These are phyloP conservation scores for Pinna nobilis DNA, from an alignment of 1,140 invertebrate genomes.

Conservation along the genomic window DNA sequence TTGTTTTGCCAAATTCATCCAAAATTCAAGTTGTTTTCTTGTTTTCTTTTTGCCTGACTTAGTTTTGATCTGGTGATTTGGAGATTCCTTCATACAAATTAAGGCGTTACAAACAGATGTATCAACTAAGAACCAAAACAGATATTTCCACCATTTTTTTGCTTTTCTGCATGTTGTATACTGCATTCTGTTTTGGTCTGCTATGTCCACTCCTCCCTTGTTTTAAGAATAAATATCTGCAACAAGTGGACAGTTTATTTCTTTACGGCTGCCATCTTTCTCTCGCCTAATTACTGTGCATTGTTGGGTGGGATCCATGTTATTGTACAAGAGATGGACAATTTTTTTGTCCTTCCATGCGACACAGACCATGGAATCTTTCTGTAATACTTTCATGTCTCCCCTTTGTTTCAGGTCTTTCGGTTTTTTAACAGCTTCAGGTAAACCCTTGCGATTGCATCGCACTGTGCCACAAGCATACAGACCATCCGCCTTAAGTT, in stretches of 20 bases:
- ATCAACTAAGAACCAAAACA: constrained; percentile 39
- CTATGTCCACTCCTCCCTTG: constrained; percentile 26
- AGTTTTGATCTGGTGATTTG: constrained; percentile 6
- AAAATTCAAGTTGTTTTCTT: constrained; percentile 14
- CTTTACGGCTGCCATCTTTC: constrained; percentile 1
- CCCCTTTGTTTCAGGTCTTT: constrained; percentile 1
- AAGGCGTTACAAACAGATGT: constrained; percentile 11
- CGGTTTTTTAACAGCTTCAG: not conserved
- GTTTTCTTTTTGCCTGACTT: constrained; percentile 1
- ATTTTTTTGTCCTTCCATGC: constrained; percentile 17
- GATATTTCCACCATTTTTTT: constrained; percentile 33
- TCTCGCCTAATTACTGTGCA: not conserved
- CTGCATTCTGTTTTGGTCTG: constrained; percentile 25
- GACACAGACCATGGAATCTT: not conserved
- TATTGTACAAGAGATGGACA: not conserved
- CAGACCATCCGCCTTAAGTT: not conserved
- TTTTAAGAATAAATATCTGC: not conserved
- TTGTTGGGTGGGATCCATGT: constrained; percentile 3
- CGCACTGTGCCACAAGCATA: not conserved
- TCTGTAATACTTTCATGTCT: not conserved
- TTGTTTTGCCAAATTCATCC: constrained; percentile 16
- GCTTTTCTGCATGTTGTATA: constrained; percentile 10
- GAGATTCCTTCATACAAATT: constrained; percentile 31
- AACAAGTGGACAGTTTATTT: not conserved
- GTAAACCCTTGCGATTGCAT: not conserved